phyloP scores from a whole-genome alignment of 2,888 invertebrate species.

The Ichneumon xanthorius region DNA sequence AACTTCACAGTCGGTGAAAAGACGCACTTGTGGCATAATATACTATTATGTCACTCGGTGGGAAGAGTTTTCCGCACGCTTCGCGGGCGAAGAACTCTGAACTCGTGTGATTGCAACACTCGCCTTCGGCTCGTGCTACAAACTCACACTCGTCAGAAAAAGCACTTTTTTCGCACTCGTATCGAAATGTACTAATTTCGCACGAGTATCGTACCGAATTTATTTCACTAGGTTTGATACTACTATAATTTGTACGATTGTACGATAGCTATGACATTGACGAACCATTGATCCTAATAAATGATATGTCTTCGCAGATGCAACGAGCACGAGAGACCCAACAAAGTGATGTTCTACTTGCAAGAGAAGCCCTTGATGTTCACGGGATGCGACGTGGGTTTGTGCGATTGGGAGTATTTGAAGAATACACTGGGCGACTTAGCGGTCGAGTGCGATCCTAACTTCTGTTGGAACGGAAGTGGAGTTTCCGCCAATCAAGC shows the following conservation, averaged over 20 bases:
- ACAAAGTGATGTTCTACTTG: constrained; percentile 89
- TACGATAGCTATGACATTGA: background rate
- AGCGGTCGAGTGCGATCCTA: constrained; percentile 86
- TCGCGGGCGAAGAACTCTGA: too few relatives aligned
- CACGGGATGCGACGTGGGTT: constrained; percentile 90
- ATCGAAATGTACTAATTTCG: too few relatives aligned
- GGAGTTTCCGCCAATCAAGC: constrained; percentile 60
- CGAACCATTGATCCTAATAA: background rate
- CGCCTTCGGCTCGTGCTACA: too few relatives aligned
- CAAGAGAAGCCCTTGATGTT: constrained; percentile 90
- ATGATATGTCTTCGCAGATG: constrained; percentile 85
- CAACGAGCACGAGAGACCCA: constrained; percentile 81
- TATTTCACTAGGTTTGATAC: too few relatives aligned
- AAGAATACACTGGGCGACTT: constrained; percentile 87
- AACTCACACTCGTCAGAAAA: too few relatives aligned
- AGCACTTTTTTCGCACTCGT: too few relatives aligned
- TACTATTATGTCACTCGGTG: too few relatives aligned
- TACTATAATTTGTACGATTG: background rate
- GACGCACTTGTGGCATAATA: too few relatives aligned
- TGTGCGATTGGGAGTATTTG: constrained; percentile 91
- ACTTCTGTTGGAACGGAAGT: constrained; percentile 86
- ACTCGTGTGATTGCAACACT: too few relatives aligned
- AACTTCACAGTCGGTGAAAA: too few relatives aligned
- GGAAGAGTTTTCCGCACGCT: too few relatives aligned
- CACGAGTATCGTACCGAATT: too few relatives aligned